Evolutionary conservation across 2,797 vertebrate genomes (phyloP).

Genomic region (Chaenodraco wilsoni): DNA sequence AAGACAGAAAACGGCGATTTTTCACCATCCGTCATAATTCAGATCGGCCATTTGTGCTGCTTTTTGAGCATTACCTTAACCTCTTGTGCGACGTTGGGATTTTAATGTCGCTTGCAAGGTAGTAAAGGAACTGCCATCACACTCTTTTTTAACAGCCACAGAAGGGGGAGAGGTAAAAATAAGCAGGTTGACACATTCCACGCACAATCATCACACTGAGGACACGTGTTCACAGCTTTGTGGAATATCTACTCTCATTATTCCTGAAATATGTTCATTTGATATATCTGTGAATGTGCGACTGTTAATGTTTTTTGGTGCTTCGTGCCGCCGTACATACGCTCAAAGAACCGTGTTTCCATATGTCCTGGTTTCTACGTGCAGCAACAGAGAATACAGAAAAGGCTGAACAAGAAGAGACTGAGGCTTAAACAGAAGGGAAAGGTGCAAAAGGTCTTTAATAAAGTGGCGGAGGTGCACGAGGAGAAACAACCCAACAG

Average conservation of each 20-base stretch:
- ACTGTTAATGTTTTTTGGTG: background rate
- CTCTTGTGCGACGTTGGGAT: slow-evolving; percentile 9
- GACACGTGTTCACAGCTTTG: slow-evolving; percentile 7
- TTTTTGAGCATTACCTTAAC: slow-evolving; percentile 2
- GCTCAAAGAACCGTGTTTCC: background rate
- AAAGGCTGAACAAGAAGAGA: slow-evolving; percentile 12
- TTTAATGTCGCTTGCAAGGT: background rate
- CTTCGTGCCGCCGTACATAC: background rate
- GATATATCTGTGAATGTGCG: background rate
- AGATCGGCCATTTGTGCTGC: slow-evolving; percentile 6
- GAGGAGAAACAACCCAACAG: slow-evolving; percentile 39
- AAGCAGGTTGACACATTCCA: slow-evolving; percentile 33
- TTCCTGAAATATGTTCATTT: slow-evolving; percentile 15
- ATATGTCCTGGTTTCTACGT: background rate
- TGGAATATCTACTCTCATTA: background rate
- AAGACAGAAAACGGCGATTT: slow-evolving; percentile 11
- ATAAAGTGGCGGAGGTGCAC: slow-evolving; percentile 33
- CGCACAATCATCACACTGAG: slow-evolving; percentile 17
- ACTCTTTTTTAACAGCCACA: slow-evolving; percentile 6
- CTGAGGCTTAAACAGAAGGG: slow-evolving; percentile 23
- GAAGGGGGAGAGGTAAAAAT: slow-evolving; percentile 31
- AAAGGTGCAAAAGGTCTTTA: slow-evolving; percentile 24
- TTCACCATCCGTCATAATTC: slow-evolving; percentile 12
- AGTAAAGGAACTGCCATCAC: background rate
- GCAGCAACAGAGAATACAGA: background rate